These are phyloP conservation scores for Elgaria multicarinata DNA, from an alignment of 2,113 vertebrate genomes.

Conservation along the genomic window DNA sequence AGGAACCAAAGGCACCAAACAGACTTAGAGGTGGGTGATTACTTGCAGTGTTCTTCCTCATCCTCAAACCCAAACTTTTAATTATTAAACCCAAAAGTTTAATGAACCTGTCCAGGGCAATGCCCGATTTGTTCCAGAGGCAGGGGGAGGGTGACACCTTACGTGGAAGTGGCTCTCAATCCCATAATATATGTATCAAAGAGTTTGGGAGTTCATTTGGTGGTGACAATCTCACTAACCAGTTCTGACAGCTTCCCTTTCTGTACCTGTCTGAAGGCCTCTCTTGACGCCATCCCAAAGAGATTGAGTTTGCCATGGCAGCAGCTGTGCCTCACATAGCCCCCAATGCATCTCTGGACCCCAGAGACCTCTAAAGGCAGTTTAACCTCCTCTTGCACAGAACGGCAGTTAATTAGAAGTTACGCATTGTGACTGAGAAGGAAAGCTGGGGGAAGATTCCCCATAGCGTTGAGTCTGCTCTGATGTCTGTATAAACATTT, in stretches of 20 bases:
- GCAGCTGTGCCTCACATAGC: background rate
- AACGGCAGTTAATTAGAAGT: background rate
- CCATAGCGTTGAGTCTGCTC: conserved; percentile 13
- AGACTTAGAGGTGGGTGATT: background rate
- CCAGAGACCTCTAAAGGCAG: background rate
- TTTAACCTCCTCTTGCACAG: background rate
- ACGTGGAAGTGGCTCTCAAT: background rate
- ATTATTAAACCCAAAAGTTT: too few relatives aligned
- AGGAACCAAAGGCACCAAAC: background rate
- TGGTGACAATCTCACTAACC: too few relatives aligned
- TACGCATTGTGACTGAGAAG: too few relatives aligned
- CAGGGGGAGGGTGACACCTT: background rate
- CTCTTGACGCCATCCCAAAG: background rate
- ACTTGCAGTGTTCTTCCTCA: background rate
- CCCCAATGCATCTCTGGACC: background rate
- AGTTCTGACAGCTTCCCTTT: background rate
- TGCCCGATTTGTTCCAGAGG: background rate
- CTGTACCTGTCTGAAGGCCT: background rate
- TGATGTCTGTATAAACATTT: conserved; percentile 59
- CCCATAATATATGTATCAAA: background rate
- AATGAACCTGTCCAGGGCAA: too few relatives aligned
- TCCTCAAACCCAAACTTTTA: too few relatives aligned
- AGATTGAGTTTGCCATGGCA: too few relatives aligned
- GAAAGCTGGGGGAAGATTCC: background rate
- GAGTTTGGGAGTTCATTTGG: too few relatives aligned